Base-by-base conservation (phyloP, 1,140 invertebrate genomes). In the Anastrepha obliqua region DNA sequence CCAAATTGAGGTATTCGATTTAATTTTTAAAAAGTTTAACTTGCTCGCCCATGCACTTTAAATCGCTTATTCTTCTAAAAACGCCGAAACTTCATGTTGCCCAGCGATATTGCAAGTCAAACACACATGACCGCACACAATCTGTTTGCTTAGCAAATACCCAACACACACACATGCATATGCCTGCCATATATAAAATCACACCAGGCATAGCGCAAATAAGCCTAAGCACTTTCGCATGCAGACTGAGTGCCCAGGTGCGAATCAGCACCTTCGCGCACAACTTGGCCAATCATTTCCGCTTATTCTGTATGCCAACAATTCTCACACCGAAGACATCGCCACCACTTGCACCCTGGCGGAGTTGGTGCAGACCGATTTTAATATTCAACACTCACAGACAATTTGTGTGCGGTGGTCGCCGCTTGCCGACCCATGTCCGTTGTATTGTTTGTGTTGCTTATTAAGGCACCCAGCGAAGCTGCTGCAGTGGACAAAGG, bases 241-340 rank as follows among this genome's bases (percentile, higher is more conserved):
- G 44, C 74, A 58, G 47, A 9, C 74, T 81, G 17, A 20, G 74
- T 81, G 47, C 42, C 29, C 70, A n/a, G 70, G 17, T 74, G 44
- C 44, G 47, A 81, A 81, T 81, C 47, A 55, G 4, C n/a, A 58
- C 6, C 47, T 58, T 29, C n/a, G 74, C 74, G 0, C 9, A 42
- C n/a, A 81, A 81, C 47, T 81, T 81, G n/a, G 44, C 47, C 74
- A 51, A 81, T 81, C 74, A 81, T 81, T 81, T 81, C 74, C 74
- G 74, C 47, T 20, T 51, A n/a, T 13, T 42, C 51, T 20, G 47
- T 2, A 20, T 62, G 60, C 47, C n/a, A 62, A 17, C n/a, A 62
- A 62, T 5, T 62, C 8, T 17, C 13, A 29, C 29, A 29, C 44
- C 47, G 42, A 1, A 74, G 44, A 17, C 3, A 1, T n/a, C 8